phyloP scores from a whole-genome alignment of 2,797 vertebrate species.

The Acrossocheilus wenchowensis region DNA sequence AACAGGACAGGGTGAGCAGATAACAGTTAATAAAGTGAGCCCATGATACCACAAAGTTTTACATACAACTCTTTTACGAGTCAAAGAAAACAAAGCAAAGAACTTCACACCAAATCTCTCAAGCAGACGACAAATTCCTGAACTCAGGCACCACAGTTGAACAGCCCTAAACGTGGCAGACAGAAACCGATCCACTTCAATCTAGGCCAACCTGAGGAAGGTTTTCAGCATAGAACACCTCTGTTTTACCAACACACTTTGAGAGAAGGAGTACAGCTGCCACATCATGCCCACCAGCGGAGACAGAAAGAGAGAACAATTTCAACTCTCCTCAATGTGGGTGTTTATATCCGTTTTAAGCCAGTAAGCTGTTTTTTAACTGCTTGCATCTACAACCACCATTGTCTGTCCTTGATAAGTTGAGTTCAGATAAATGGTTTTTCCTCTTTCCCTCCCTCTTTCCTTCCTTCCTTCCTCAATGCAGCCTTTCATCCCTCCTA shows the following conservation, averaged over 20 bases:
- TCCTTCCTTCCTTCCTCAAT: conserved; percentile 11
- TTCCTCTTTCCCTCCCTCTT: neutral
- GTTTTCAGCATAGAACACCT: neutral
- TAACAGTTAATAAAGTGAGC: conserved; percentile 29
- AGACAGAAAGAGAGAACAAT: neutral
- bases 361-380: neutral
- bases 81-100: conserved; percentile 25
- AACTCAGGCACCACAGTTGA: neutral
- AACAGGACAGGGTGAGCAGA: conserved; percentile 13
- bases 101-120: conserved; percentile 33
- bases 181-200: neutral
- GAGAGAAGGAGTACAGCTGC: neutral
- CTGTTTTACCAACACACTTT: conserved; percentile 1
- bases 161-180: conserved; percentile 7
- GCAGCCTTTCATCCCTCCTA: conserved; percentile 18
- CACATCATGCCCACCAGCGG: neutral
- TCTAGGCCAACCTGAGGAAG: conserved; percentile 32
- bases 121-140: conserved; percentile 12
- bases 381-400: neutral
- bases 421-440: neutral
- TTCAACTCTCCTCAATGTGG: neutral
- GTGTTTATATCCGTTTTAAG: neutral
- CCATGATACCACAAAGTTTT: neutral
- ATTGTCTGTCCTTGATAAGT: neutral
- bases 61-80: neutral